Percentiles rank a stretch among this genome's conserved stretches.
Evolutionary conservation across 2,888 invertebrate genomes (phyloP).

Genomic region (Melangyna quadrimaculata): DNA sequence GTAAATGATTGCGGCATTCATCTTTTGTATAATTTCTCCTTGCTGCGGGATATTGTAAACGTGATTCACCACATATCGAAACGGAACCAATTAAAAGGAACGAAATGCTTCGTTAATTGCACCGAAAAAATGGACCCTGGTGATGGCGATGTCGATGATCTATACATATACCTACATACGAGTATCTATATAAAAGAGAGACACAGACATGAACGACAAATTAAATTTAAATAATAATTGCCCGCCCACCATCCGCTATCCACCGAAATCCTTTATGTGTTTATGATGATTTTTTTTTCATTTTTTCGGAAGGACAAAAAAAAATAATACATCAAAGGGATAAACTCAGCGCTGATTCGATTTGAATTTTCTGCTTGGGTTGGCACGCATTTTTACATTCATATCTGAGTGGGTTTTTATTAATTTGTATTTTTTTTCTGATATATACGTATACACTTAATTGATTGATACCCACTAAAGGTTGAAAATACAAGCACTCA

Average conservation of each 20-base stretch:
- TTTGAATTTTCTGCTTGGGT: slow-evolving; percentile 72
- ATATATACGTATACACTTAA: slow-evolving; percentile 45
- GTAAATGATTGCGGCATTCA: slow-evolving; percentile 7
- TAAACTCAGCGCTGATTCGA: slow-evolving; percentile 70
- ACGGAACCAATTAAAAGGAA: slow-evolving; percentile 4
- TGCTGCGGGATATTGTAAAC: slow-evolving; percentile 33
- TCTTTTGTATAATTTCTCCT: slow-evolving; percentile 1
- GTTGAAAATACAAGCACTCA: slow-evolving; percentile 31
- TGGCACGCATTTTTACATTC: slow-evolving; percentile 72
- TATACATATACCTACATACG: background rate
- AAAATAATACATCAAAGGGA: slow-evolving; percentile 71
- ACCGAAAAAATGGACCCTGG: slow-evolving; percentile 21
- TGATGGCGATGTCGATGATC: background rate
- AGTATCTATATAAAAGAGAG: background rate
- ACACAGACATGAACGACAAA: slow-evolving; percentile 36
- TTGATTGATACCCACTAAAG: slow-evolving; percentile 68
- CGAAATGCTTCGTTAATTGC: slow-evolving; percentile 31
- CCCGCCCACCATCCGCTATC: slow-evolving; percentile 23
- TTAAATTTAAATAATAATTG: slow-evolving; percentile 67
- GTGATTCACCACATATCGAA: background rate
- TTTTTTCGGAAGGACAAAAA: slow-evolving; percentile 48
- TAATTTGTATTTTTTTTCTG: slow-evolving; percentile 57
- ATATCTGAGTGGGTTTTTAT: slow-evolving; percentile 68
- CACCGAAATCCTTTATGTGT: slow-evolving; percentile 29
- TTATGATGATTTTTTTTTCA: slow-evolving; percentile 21